phyloP scores from a whole-genome alignment of 2,797 vertebrate species.

The Cynopterus sphinx region DNA sequence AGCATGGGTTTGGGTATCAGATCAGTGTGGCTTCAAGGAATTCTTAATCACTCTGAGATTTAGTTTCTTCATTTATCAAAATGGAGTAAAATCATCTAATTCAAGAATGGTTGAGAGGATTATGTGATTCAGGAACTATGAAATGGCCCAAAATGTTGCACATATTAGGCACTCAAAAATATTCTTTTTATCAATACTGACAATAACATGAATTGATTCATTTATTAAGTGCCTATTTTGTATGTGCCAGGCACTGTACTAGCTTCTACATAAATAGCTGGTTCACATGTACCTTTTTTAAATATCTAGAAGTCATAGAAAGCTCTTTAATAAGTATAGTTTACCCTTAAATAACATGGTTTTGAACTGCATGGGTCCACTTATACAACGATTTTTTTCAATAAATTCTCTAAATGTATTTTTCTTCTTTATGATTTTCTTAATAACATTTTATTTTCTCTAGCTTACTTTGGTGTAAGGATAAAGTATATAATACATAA shows the following conservation, averaged over 20 bases:
- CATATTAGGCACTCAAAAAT: not conserved
- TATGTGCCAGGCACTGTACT: not conserved
- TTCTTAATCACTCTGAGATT: slow-evolving; percentile 10
- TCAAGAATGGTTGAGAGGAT: slow-evolving; percentile 20
- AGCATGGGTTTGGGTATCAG: not conserved
- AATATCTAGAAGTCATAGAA: not conserved
- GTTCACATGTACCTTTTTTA: not conserved
- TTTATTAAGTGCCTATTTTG: not conserved
- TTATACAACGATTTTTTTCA: not conserved
- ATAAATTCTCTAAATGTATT: not conserved
- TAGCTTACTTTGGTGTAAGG: not conserved
- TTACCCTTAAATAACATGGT: not conserved
- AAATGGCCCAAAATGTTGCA: not conserved
- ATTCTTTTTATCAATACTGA: slow-evolving; percentile 12
- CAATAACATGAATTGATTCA: not conserved
- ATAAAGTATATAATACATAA: not conserved
- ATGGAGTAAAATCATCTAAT: slow-evolving; percentile 27
- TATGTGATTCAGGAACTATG: not conserved
- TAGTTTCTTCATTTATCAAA: slow-evolving; percentile 14
- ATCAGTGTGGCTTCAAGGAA: slow-evolving; percentile 33
- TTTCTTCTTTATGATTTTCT: not conserved
- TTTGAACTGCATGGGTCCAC: not conserved
- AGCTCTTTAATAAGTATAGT: not conserved
- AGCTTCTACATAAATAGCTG: slow-evolving; percentile 9
- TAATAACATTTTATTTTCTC: not conserved